These are phyloP conservation scores for Chrysomela aeneicollis DNA, from an alignment of 2,888 invertebrate species.

Conservation along the genomic window DNA sequence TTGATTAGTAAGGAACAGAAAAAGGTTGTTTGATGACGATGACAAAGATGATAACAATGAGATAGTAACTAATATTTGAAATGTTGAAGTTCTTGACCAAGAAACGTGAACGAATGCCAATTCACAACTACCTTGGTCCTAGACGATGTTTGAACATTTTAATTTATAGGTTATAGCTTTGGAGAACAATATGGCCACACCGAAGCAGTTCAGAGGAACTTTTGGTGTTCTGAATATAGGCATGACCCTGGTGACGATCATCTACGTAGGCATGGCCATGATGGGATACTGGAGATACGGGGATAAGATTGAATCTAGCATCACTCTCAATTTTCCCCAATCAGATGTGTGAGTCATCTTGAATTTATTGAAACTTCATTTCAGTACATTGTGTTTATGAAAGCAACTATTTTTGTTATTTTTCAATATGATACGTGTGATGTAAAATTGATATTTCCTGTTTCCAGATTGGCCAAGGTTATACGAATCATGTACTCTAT, in stretches of 20 bases:
- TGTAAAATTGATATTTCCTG: not conserved
- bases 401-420: too few relatives aligned
- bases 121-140: too few relatives aligned
- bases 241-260: conserved; percentile 77
- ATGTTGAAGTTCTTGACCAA: too few relatives aligned
- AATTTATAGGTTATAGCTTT: conserved; percentile 91
- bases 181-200: conserved; percentile 90
- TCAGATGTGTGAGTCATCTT: conserved; percentile 66
- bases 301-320: conserved; percentile 71
- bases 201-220: conserved; percentile 77
- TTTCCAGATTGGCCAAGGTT: conserved; percentile 68
- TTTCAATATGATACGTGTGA: too few relatives aligned
- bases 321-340: conserved; percentile 82
- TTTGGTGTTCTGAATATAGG: conserved; percentile 84
- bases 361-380: too few relatives aligned
- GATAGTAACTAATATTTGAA: too few relatives aligned
- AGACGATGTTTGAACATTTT: too few relatives aligned
- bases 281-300: conserved; percentile 88
- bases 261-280: conserved; percentile 83
- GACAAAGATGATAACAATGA: too few relatives aligned
- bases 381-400: too few relatives aligned
- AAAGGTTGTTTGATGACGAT: too few relatives aligned
- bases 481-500: conserved; percentile 71
- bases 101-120: too few relatives aligned
- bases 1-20: too few relatives aligned